These are phyloP conservation scores for Idaea biselata DNA, from an alignment of 2,888 invertebrate genomes.

Conservation along the genomic window DNA sequence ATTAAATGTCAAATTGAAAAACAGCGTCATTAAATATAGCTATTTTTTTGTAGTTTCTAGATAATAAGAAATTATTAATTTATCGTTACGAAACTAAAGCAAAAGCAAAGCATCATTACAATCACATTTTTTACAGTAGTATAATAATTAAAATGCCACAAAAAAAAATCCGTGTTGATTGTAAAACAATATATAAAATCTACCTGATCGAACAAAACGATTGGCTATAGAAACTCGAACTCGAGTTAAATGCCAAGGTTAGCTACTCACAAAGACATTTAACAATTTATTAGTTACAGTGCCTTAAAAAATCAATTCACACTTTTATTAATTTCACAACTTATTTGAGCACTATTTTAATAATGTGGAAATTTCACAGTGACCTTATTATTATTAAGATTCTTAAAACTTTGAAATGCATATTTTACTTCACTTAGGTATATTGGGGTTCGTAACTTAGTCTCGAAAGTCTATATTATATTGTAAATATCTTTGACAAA, in stretches of 20 bases:
- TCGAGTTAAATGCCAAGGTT: constrained; percentile 69
- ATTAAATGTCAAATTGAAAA: background rate
- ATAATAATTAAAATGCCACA: background rate
- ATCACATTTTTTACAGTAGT: background rate
- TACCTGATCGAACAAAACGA: background rate
- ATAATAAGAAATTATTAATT: too few relatives aligned
- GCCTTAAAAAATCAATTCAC: too few relatives aligned
- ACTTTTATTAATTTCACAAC: too few relatives aligned
- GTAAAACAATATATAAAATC: background rate
- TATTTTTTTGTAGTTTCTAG: too few relatives aligned
- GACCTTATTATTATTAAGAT: background rate
- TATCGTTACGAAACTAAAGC: too few relatives aligned
- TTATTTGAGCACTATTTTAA: too few relatives aligned
- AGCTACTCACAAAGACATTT: constrained; percentile 22
- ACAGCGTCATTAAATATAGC: background rate
- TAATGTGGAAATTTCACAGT: background rate
- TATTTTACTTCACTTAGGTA: background rate
- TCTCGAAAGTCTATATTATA: too few relatives aligned
- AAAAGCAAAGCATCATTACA: too few relatives aligned
- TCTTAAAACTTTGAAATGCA: background rate
- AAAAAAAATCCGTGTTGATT: background rate
- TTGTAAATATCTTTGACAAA: background rate
- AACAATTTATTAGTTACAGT: background rate
- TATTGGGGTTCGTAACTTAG: too few relatives aligned
- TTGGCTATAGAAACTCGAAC: constrained; percentile 35